A percentile compares a stretch with the other conserved stretches of the same genome.
These are phyloP conservation scores for Hydroisotoma schaefferi DNA, from an alignment of 2,888 invertebrate genomes.

Conservation along the genomic window DNA sequence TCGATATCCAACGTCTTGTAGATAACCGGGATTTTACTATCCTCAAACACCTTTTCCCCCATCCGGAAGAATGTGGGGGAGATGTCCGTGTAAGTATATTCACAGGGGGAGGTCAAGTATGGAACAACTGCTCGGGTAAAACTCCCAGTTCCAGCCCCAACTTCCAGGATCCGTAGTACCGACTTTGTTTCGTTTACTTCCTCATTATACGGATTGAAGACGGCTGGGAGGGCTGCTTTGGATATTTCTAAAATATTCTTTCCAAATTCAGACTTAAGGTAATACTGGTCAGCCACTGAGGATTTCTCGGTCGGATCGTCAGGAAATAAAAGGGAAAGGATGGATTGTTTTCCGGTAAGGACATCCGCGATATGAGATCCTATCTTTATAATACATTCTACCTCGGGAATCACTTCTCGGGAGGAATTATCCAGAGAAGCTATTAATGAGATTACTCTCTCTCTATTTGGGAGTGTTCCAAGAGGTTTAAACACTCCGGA, in stretches of 20 bases:
- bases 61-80: conserved; percentile 11
- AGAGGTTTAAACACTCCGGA: too few species aligned
- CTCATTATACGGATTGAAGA: background rate
- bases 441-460: too few species aligned
- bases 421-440: too few species aligned
- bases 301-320: conserved; percentile 10
- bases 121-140: conserved; percentile 9
- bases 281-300: conserved; percentile 7
- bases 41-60: conserved; percentile 16
- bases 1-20: conserved; percentile 30
- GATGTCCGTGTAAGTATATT: conserved; percentile 25
- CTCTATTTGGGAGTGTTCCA: too few species aligned
- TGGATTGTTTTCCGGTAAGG: conserved; percentile 6
- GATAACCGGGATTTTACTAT: background rate
- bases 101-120: background rate
- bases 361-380: conserved; percentile 6
- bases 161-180: conserved; percentile 22
- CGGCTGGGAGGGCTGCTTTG: background rate
- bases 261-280: background rate
- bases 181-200: background rate
- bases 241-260: background rate
- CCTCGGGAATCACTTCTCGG: background rate
- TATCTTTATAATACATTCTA: background rate
- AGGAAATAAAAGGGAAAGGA: conserved; percentile 12
- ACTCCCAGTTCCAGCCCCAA: conserved; percentile 28